Evolutionary conservation across 2,797 vertebrate genomes (phyloP).

Genomic region (Clarias pachynema): DNA sequence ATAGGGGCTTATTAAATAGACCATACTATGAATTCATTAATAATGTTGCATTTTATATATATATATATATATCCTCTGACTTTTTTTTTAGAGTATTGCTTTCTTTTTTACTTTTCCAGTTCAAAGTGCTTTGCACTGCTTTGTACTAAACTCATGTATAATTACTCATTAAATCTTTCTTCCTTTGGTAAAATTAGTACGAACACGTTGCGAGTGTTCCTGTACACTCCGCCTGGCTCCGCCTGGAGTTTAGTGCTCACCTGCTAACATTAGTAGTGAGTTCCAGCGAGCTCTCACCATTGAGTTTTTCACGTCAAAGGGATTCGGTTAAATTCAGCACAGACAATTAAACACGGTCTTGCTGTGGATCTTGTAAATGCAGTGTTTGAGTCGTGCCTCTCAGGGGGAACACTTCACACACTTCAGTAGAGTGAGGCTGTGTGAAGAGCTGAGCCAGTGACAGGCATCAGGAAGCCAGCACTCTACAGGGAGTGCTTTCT

Average conservation of each 20-base stretch:
- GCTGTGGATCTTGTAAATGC: conserved; percentile 80
- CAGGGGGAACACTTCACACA: conserved; percentile 77
- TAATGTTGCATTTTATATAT: not conserved
- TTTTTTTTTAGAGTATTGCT: not conserved
- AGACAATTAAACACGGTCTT: conserved; percentile 77
- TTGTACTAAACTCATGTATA: not conserved
- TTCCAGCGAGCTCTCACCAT: conserved; percentile 74
- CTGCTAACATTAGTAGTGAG: conserved; percentile 67
- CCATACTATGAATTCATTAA: not conserved
- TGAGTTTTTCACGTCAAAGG: conserved; percentile 79
- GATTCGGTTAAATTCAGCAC: conserved; percentile 76
- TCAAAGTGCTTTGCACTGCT: not conserved
- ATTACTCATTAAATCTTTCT: not conserved
- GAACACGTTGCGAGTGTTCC: not conserved
- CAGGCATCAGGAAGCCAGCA: conserved; percentile 66
- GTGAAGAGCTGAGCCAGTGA: conserved; percentile 69
- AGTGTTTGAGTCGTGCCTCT: conserved; percentile 78
- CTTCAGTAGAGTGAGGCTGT: conserved; percentile 66
- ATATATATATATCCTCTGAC: not conserved
- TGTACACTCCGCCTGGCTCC: conserved; percentile 55
- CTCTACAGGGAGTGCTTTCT: conserved; percentile 41
- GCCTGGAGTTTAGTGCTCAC: conserved; percentile 69
- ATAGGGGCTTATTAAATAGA: not conserved
- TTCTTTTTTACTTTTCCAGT: not conserved
- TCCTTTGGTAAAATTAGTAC: not conserved